Evolutionary conservation across 2,113 vertebrate species (phyloP).

Genomic region (Uropsilus gracilis): DNA sequence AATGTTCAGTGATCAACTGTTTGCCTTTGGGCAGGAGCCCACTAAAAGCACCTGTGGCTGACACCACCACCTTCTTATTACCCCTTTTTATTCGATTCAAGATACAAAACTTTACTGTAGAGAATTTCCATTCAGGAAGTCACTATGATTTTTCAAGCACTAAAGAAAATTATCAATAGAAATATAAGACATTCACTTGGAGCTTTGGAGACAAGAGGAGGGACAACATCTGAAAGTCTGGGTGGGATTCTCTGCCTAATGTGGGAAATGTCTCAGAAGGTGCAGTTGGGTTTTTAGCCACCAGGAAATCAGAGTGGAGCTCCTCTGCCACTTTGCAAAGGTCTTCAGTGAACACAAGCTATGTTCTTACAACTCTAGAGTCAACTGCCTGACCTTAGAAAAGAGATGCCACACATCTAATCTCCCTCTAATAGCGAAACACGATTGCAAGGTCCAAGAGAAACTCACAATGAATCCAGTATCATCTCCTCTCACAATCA

Average conservation of each 20-base stretch:
- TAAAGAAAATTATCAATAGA: background rate
- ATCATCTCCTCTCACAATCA: background rate
- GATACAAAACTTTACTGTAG: background rate
- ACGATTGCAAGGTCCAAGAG: background rate
- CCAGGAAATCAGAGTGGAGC: background rate
- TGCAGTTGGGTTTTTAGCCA: background rate
- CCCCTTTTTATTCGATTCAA: too few relatives aligned
- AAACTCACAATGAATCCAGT: background rate
- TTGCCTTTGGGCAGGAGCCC: background rate
- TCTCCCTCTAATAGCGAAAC: background rate
- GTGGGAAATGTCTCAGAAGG: background rate
- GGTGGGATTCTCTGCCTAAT: background rate
- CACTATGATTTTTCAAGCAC: background rate
- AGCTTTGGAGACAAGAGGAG: background rate
- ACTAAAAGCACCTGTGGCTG: background rate
- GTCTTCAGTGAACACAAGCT: rapidly evolving
- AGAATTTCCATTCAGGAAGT: background rate
- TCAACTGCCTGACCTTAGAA: background rate
- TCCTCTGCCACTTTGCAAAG: background rate
- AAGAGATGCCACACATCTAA: conserved; percentile 72
- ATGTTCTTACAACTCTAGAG: background rate
- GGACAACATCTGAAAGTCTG: background rate
- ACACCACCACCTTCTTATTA: too few relatives aligned
- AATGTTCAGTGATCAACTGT: rapidly evolving
- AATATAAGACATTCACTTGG: background rate